Conservation (phyloP, 2,888 invertebrate species). For the Eupeodes latifasciatus region DNA sequence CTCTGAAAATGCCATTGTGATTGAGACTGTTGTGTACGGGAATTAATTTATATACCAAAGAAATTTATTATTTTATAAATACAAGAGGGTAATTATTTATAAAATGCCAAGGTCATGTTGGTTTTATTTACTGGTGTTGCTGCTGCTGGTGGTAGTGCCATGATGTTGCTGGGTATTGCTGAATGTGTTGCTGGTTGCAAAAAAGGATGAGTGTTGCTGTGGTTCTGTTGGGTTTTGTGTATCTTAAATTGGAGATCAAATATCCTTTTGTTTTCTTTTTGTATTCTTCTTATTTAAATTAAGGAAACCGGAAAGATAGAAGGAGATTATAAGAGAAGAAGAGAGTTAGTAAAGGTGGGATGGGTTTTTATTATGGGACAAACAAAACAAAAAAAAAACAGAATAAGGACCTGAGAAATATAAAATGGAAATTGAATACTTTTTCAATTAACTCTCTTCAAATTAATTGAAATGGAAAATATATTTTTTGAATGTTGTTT, state of each 20-base stretch:
- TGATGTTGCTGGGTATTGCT: no score
- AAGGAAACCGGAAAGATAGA: neutral
- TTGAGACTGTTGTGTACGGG: slow-evolving; percentile 47
- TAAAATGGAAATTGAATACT: slow-evolving; percentile 26
- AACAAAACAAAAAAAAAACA: neutral
- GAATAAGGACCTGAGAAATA: neutral
- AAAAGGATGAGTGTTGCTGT: neutral
- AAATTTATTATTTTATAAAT: slow-evolving; percentile 11
- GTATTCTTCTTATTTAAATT: slow-evolving; percentile 22
- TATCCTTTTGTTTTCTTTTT: slow-evolving; percentile 16
- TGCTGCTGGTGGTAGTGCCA: no score
- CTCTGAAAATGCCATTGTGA: slow-evolving; percentile 62
- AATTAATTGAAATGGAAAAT: slow-evolving; percentile 17
- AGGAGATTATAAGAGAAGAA: neutral
- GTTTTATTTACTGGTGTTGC: neutral
- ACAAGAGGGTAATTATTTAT: slow-evolving; percentile 39
- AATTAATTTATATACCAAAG: slow-evolving; percentile 55
- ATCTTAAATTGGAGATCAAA: slow-evolving; percentile 36
- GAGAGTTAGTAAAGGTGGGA: neutral
- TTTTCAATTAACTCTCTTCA: slow-evolving; percentile 14
- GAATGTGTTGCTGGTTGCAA: no score
- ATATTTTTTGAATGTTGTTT: no score
- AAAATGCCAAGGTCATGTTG: slow-evolving; percentile 67
- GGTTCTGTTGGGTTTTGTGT: neutral
- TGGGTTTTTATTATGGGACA: neutral